phyloP scores from a whole-genome alignment of 2,888 invertebrate species.

The Alsophila aescularia region DNA sequence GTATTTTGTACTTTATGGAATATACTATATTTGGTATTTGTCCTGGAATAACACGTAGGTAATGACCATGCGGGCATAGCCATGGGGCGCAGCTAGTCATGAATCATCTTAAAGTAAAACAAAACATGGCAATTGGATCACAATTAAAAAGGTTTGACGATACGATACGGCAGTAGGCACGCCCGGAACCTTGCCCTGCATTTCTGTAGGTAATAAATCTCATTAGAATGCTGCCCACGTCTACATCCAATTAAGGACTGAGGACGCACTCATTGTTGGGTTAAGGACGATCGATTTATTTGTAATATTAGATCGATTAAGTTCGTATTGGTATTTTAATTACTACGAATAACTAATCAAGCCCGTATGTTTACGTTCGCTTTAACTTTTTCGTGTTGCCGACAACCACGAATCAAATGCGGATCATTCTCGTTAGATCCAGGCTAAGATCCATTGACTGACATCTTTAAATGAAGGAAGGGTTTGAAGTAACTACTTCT shows the following conservation, averaged over 20 bases:
- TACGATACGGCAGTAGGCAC: background rate
- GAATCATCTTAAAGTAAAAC: constrained; percentile 8
- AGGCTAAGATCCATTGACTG: no score
- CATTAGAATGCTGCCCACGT: constrained; percentile 52
- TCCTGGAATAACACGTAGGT: no score
- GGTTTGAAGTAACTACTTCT: no score
- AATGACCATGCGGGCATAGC: no score
- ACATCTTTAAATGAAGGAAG: no score
- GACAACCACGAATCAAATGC: no score
- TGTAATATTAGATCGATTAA: constrained; percentile 31
- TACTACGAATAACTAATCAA: background rate
- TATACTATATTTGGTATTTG: no score
- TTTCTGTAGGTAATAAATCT: constrained; percentile 45
- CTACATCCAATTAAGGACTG: constrained; percentile 53
- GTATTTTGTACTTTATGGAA: no score
- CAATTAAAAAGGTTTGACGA: constrained; percentile 10
- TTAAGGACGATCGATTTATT: constrained; percentile 54
- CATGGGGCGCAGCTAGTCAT: no score
- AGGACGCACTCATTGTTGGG: constrained; percentile 57
- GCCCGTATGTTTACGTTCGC: background rate
- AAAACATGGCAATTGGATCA: constrained; percentile 11
- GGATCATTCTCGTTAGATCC: no score
- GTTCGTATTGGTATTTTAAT: constrained; percentile 26
- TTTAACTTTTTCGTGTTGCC: no score
- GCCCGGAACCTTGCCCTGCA: constrained; percentile 52